Evolutionary conservation across 1,140 invertebrate species (phyloP), one percentile per base, ranked within the genome.

Genomic region (Araneus ventricosus): DNA sequence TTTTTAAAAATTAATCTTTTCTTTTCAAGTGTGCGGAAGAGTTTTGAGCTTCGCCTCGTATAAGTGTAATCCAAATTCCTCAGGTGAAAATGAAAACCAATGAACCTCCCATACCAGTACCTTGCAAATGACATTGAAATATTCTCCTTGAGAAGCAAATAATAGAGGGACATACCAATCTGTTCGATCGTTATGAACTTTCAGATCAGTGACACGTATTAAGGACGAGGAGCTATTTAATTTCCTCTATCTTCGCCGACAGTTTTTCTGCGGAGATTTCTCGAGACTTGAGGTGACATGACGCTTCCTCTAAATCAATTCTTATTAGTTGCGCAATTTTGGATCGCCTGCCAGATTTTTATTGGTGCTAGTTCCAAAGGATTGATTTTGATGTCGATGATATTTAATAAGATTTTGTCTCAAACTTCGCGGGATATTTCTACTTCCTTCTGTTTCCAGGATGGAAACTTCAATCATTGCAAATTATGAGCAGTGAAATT

Each of bases 291-390:
- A 75, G 34, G 70, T 75, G 70, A 75, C 70, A 75, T 75, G 70
- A 34, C 70, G 70, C 70, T 34, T 75, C 70, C 70, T 75, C 70
- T 75, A 75, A 75, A 75, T 75, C 70, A 75, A 75, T 75, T 75
- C 70, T 75, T 75, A 75, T 75, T 37, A 75, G 70, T 34, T 75
- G 34, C 70, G 70, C 70, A 75, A 75, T 75, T 75, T 75, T 37
- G 70, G 70, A 75, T 75, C 30, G 27, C 34, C 27, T 75, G 70
- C 27, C 70, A 75, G 70, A 34, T 75, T 75, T 75, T 75, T 75
- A 75, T 75, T 75, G 70, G 34, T 75, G 30, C 37, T 75, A 37
- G 27, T 75, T 75, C 70, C 70, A 17, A 34, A 20, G 70, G 70
- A 75, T 75, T 75, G 30, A 30, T 22, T 75, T 75, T 75, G 70